These are phyloP conservation scores for Rhopalosiphum nymphaeae DNA, from an alignment of 2,888 invertebrate species.

Conservation along the genomic window DNA sequence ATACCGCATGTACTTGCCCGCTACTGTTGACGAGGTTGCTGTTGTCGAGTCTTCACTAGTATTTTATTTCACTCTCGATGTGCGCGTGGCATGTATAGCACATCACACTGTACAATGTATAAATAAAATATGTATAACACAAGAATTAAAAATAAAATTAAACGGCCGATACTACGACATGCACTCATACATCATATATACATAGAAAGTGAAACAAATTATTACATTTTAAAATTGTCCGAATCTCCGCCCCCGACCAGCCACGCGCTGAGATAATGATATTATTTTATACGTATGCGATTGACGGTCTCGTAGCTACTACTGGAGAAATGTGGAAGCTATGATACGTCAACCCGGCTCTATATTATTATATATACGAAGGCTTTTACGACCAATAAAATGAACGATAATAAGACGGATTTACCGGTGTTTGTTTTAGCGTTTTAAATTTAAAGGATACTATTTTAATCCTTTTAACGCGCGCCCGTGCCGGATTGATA, in stretches of 20 bases:
- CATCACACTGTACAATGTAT: neutral
- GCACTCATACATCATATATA: neutral
- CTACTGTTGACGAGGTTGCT: neutral
- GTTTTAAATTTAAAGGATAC: slow-evolving; percentile 62
- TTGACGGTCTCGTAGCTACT: neutral
- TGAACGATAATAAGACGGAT: slow-evolving; percentile 54
- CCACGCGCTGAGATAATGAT: neutral
- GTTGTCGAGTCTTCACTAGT: neutral
- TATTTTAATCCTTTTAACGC: slow-evolving; percentile 62
- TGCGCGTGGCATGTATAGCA: neutral
- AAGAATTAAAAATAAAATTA: neutral
- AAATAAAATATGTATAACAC: neutral
- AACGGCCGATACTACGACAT: neutral
- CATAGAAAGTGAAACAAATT: neutral
- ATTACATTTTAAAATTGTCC: slow-evolving; percentile 15
- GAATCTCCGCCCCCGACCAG: neutral
- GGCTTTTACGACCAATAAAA: slow-evolving; percentile 63
- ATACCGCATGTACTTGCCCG: neutral
- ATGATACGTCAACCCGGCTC: slow-evolving; percentile 25
- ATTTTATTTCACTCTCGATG: neutral
- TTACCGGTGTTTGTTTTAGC: slow-evolving; percentile 62
- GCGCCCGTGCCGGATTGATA: slow-evolving; percentile 16
- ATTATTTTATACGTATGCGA: slow-evolving; percentile 4
- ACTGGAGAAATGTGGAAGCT: slow-evolving; percentile 22
- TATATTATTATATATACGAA: neutral